Evolutionary conservation across 2,113 vertebrate genomes (phyloP).

Genomic region (Chaetodon auriga): DNA sequence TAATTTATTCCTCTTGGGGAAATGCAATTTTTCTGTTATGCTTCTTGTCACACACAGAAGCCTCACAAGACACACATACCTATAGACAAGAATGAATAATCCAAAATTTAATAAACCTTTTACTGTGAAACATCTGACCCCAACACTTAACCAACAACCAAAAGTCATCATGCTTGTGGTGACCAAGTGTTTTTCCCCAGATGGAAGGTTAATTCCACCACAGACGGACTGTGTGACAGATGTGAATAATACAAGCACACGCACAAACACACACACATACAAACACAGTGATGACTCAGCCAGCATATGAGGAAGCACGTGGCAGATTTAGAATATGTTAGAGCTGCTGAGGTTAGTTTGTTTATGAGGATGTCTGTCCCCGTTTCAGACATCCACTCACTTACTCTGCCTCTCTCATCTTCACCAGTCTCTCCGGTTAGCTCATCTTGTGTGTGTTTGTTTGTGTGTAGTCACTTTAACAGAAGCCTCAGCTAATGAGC

Average conservation of each 20-base stretch:
- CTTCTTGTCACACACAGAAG: too few relatives aligned
- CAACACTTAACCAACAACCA: not conserved
- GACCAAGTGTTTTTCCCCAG: not conserved
- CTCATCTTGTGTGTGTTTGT: not conserved
- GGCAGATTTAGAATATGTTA: not conserved
- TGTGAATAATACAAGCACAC: not conserved
- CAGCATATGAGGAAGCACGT: not conserved
- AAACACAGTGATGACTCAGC: conserved; percentile 22
- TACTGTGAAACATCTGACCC: not conserved
- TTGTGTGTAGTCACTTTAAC: conserved; percentile 15
- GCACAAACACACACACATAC: not conserved
- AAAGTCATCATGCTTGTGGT: not conserved
- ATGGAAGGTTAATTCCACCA: conserved; percentile 12
- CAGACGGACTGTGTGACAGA: conserved; percentile 24
- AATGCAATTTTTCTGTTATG: too few relatives aligned
- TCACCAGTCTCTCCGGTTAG: not conserved
- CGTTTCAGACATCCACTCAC: conserved; percentile 6
- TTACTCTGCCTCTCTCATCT: not conserved
- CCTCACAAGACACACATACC: too few relatives aligned
- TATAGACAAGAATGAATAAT: not conserved
- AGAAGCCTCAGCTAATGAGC: conserved; percentile 22
- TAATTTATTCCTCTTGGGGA: too few relatives aligned
- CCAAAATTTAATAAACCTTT: not conserved
- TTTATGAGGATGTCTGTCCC: not conserved
- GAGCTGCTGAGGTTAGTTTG: not conserved